Evolutionary conservation across 2,888 invertebrate species (phyloP).

Genomic region (Anarsia innoxiella): DNA sequence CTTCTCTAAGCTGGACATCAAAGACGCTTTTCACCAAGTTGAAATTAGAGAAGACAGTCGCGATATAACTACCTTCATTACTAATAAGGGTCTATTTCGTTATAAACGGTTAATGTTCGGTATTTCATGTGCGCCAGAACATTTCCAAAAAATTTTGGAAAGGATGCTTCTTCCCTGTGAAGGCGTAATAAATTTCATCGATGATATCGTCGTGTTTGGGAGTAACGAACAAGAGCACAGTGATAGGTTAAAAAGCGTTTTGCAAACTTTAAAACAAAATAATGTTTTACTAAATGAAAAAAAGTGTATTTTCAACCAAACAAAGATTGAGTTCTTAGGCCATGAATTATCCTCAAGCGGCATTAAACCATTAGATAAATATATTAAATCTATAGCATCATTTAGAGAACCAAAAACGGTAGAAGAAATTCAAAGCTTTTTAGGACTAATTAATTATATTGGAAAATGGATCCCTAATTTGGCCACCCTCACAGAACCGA

Average conservation of each 20-base stretch:
- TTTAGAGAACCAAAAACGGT: slow-evolving; percentile 1
- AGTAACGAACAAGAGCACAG: slow-evolving; percentile 17
- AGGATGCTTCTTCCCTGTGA: slow-evolving; percentile 20
- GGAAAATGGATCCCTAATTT: slow-evolving; percentile 11
- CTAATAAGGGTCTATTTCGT: slow-evolving; percentile 19
- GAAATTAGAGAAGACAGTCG: slow-evolving; percentile 15
- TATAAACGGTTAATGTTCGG: slow-evolving; percentile 37
- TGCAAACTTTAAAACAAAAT: slow-evolving; percentile 16
- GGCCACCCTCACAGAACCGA: slow-evolving; percentile 20
- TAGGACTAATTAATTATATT: slow-evolving; percentile 10
- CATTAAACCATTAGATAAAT: slow-evolving; percentile 20
- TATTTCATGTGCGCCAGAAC: slow-evolving; percentile 35
- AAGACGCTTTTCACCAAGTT: slow-evolving; percentile 20
- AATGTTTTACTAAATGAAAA: slow-evolving; percentile 20
- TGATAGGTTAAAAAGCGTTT: slow-evolving; percentile 15
- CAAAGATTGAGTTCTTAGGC: slow-evolving; percentile 16
- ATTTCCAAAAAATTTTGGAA: slow-evolving; percentile 26
- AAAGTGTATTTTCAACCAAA: slow-evolving; percentile 17
- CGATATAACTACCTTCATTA: slow-evolving; percentile 21
- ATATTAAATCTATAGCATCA: slow-evolving; percentile 11
- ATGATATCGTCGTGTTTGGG: slow-evolving; percentile 25
- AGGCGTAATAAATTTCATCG: too few relatives aligned
- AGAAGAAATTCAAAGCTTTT: slow-evolving; percentile 9
- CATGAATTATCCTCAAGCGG: slow-evolving; percentile 19
- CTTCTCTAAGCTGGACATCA: slow-evolving; percentile 19